phyloP scores from a whole-genome alignment of 1,140 invertebrate genomes.

The Anagrus nilaparvatae region DNA sequence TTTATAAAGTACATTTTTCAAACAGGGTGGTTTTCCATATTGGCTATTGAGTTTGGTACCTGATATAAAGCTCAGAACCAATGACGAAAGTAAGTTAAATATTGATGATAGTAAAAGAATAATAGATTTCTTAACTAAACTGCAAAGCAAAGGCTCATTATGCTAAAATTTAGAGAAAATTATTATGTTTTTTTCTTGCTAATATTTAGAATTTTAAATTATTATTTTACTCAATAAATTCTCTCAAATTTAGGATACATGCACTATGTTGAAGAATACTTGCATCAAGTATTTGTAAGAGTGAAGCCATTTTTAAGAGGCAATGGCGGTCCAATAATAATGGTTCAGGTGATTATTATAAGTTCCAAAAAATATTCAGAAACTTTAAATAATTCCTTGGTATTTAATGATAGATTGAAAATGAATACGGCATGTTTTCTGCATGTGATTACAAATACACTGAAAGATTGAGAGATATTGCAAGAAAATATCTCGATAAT shows the following conservation, averaged over 20 bases:
- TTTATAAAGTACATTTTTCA: conserved; percentile 12
- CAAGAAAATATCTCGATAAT: conserved; percentile 47
- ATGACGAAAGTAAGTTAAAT: conserved; percentile 50
- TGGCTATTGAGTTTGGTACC: conserved; percentile 66
- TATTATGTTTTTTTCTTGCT: too few species aligned
- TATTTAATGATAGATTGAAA: conserved; percentile 66
- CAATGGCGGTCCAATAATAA: conserved; percentile 37
- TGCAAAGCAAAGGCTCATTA: too few species aligned
- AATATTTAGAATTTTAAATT: too few species aligned
- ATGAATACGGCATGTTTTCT: conserved; percentile 80
- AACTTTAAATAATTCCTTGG: background rate
- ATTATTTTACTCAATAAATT: background rate
- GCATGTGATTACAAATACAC: conserved; percentile 63
- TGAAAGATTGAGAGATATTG: conserved; percentile 50
- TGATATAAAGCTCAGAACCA: conserved; percentile 54
- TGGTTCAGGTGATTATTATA: conserved; percentile 57
- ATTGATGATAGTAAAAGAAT: conserved; percentile 5
- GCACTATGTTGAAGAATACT: conserved; percentile 19
- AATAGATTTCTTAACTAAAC: background rate
- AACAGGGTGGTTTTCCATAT: conserved; percentile 72
- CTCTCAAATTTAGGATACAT: conserved; percentile 15
- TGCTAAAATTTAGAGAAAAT: too few species aligned
- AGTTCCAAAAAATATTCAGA: too few species aligned
- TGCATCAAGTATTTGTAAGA: conserved; percentile 40
- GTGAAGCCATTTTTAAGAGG: conserved; percentile 32